A percentile compares a stretch with the other conserved stretches of the same genome.
Conservation (phyloP, 2,888 invertebrate genomes). For the Eilema caniola region DNA sequence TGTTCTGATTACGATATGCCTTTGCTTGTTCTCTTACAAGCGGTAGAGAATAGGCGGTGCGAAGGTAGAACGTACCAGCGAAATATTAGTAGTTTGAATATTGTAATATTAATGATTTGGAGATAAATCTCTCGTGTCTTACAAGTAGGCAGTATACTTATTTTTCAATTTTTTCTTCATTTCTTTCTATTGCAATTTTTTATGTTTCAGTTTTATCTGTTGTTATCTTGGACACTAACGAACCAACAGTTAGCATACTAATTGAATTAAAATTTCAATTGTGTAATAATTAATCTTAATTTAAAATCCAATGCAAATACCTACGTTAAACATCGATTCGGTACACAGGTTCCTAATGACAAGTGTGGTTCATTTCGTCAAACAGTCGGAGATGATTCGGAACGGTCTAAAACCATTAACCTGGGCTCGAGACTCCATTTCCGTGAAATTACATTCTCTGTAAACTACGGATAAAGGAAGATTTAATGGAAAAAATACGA, state of each 20-base stretch:
- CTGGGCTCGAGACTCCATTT: conserved; percentile 57
- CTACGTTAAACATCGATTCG: background rate
- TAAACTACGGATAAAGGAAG: conserved; percentile 54
- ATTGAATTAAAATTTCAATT: too few relatives aligned
- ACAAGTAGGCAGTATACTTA: too few relatives aligned
- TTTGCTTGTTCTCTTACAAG: background rate
- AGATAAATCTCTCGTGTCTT: too few relatives aligned
- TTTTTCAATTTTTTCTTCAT: too few relatives aligned
- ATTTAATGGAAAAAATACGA: conserved; percentile 54
- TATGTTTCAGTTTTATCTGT: background rate
- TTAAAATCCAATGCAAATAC: conserved; percentile 6
- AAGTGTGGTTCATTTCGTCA: conserved; percentile 41
- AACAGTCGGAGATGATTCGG: conserved; percentile 49
- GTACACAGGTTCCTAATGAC: conserved; percentile 10
- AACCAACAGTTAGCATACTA: background rate
- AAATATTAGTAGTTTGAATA: too few relatives aligned
- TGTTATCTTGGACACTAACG: background rate
- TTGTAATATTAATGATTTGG: too few relatives aligned
- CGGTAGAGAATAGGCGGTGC: background rate
- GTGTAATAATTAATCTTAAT: too few relatives aligned
- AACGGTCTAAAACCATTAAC: conserved; percentile 56
- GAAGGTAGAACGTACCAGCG: too few relatives aligned
- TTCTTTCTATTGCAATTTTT: too few relatives aligned
- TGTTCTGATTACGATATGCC: background rate
- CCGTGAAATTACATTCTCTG: conserved; percentile 63